A percentile compares a stretch with the other conserved stretches of the same genome.
These are phyloP conservation scores for Platygyra sinensis DNA, from an alignment of 64 coral and sea anemone genomes.

Conservation along the genomic window DNA sequence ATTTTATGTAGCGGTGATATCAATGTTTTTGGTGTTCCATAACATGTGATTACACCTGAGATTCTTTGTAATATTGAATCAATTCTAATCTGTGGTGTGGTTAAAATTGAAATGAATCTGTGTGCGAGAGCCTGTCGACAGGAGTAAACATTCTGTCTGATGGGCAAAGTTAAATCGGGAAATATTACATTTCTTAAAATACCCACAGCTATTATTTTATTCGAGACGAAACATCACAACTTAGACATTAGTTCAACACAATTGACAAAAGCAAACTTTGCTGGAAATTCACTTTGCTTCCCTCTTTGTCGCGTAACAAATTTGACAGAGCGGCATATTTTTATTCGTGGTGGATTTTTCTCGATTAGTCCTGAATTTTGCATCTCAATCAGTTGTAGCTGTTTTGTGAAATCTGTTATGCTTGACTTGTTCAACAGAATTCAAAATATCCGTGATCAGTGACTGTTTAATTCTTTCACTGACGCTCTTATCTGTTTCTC, in stretches of 20 bases:
- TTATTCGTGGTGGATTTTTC: not conserved
- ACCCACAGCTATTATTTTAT: not conserved
- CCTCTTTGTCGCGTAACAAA: not conserved
- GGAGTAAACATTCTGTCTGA: not conserved
- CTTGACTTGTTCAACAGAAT: slow-evolving; percentile 38
- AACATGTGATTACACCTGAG: not conserved
- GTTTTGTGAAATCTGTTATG: not conserved
- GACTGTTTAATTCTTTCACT: slow-evolving; percentile 41
- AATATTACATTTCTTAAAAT: slow-evolving; percentile 2
- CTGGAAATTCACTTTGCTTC: not conserved
- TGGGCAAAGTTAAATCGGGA: not conserved
- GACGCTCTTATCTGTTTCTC: slow-evolving; percentile 17
- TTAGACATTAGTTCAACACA: not conserved
- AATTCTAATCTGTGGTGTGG: not conserved
- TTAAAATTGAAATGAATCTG: not conserved
- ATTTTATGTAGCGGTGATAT: not conserved
- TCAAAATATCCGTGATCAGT: slow-evolving; percentile 24
- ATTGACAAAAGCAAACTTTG: not conserved
- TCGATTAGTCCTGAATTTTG: not conserved
- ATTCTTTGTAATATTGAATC: slow-evolving; percentile 2
- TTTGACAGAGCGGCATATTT: not conserved
- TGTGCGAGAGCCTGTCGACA: too few relatives aligned
- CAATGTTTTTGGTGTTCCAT: not conserved
- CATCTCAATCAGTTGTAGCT: not conserved
- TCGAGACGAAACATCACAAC: not conserved